Evolutionary conservation across 2,888 invertebrate species (phyloP).

Genomic region (Clanis bilineata): DNA sequence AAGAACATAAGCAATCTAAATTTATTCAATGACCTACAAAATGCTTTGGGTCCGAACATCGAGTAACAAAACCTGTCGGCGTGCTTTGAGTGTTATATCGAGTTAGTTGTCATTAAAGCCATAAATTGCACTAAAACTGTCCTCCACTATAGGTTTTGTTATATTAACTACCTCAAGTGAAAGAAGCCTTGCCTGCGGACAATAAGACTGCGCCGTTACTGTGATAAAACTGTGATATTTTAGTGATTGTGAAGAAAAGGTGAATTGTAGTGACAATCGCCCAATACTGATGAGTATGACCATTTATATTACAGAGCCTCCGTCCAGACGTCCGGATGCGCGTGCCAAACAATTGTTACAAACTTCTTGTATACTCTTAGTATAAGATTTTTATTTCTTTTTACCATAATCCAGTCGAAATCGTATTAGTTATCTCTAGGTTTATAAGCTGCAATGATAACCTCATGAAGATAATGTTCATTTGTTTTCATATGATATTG

Average conservation of each 20-base stretch:
- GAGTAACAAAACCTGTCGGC: too few species aligned
- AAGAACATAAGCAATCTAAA: background rate
- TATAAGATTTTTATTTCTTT: background rate
- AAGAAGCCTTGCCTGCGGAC: slow-evolving; percentile 34
- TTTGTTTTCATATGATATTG: background rate
- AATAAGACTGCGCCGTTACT: slow-evolving; percentile 21
- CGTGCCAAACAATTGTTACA: slow-evolving; percentile 56
- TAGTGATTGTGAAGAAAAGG: slow-evolving; percentile 56
- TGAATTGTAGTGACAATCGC: slow-evolving; percentile 34
- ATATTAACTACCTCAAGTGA: slow-evolving; percentile 22
- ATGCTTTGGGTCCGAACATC: background rate
- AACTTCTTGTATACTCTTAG: slow-evolving; percentile 10
- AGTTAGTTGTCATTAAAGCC: background rate
- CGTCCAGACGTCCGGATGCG: slow-evolving; percentile 51
- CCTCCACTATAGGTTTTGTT: background rate
- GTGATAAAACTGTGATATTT: slow-evolving; percentile 39
- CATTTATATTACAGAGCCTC: slow-evolving; percentile 73
- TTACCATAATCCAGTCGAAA: background rate
- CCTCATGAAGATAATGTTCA: background rate
- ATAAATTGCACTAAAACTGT: slow-evolving; percentile 5
- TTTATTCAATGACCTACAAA: background rate
- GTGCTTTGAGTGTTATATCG: background rate
- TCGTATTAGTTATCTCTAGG: background rate
- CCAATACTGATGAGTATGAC: slow-evolving; percentile 67
- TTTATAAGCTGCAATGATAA: too few species aligned